phyloP scores from a whole-genome alignment of 2,888 invertebrate genomes.

The Synergus gifuensis region DNA sequence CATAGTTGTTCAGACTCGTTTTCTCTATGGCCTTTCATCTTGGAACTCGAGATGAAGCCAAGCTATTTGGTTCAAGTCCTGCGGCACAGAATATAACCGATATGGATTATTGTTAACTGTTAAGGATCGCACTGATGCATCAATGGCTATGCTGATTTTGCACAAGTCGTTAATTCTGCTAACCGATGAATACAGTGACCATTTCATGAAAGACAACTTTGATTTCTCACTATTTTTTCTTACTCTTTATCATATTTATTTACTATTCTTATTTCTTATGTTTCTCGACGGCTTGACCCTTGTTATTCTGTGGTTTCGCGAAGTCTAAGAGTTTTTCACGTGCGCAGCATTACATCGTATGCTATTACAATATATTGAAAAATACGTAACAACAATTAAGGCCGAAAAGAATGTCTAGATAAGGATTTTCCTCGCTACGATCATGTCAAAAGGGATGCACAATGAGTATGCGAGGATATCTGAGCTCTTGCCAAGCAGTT shows the following conservation, averaged over 20 bases:
- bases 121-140: slow-evolving; percentile 70
- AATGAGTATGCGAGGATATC: slow-evolving; percentile 77
- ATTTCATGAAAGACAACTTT: slow-evolving; percentile 73
- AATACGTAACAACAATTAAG: slow-evolving; percentile 41
- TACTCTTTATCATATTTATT: slow-evolving; percentile 39
- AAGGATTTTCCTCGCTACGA: slow-evolving; percentile 73
- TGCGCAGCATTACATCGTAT: slow-evolving; percentile 43
- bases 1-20: slow-evolving; percentile 63
- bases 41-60: slow-evolving; percentile 73
- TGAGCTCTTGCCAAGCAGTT: slow-evolving; percentile 64
- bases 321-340: slow-evolving; percentile 40
- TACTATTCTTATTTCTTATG: slow-evolving; percentile 42
- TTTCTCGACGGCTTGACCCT: slow-evolving; percentile 60
- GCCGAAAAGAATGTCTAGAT: slow-evolving; percentile 51
- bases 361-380: slow-evolving; percentile 49
- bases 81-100: slow-evolving; percentile 73
- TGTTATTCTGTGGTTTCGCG: slow-evolving; percentile 75
- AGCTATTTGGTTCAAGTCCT: slow-evolving; percentile 76
- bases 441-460: slow-evolving; percentile 75
- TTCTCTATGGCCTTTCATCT: slow-evolving; percentile 68
- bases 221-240: slow-evolving; percentile 25
- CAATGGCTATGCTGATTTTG: slow-evolving; percentile 73
- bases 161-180: slow-evolving; percentile 23
- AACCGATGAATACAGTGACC: slow-evolving; percentile 76
- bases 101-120: slow-evolving; percentile 62